phyloP scores from a whole-genome alignment of 2,113 vertebrate species.

The Drymodes brunneopygia region DNA sequence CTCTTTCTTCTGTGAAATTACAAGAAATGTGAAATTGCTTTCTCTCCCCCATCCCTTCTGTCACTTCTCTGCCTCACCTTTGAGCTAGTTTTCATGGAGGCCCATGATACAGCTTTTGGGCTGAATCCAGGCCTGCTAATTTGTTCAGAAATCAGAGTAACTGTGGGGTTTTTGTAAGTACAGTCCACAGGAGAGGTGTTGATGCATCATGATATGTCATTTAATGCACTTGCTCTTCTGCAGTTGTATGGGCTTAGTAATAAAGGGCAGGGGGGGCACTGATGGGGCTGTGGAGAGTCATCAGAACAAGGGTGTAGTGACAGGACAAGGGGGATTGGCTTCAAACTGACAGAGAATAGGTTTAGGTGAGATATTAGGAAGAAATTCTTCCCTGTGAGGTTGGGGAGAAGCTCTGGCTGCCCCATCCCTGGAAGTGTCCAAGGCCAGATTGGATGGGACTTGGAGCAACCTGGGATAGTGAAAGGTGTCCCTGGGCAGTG shows the following conservation, averaged over 20 bases:
- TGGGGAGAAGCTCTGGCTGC: not conserved
- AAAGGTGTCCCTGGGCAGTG: not conserved
- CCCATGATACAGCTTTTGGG: not conserved
- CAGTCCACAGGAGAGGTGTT: not conserved
- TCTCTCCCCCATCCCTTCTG: not conserved
- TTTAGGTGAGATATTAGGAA: not conserved
- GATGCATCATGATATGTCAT: not conserved
- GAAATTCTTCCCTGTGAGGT: not conserved
- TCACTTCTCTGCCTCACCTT: not conserved
- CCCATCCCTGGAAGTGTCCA: not conserved
- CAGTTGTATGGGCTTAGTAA: not conserved
- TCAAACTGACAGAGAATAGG: not conserved
- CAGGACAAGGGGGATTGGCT: not conserved
- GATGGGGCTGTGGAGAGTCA: not conserved
- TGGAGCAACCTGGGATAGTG: not conserved
- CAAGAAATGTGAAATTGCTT: not conserved
- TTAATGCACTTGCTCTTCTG: not conserved
- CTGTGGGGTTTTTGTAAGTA: not conserved
- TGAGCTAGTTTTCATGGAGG: not conserved
- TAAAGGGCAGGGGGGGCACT: not conserved
- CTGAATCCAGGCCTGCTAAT: not conserved
- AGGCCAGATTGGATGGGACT: not conserved
- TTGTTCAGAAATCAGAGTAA: not conserved
- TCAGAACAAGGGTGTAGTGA: not conserved
- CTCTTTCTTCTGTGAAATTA: slow-evolving; percentile 48